Evolutionary conservation across 2,888 invertebrate genomes (phyloP).

Genomic region (Ophonus ardosiacus): DNA sequence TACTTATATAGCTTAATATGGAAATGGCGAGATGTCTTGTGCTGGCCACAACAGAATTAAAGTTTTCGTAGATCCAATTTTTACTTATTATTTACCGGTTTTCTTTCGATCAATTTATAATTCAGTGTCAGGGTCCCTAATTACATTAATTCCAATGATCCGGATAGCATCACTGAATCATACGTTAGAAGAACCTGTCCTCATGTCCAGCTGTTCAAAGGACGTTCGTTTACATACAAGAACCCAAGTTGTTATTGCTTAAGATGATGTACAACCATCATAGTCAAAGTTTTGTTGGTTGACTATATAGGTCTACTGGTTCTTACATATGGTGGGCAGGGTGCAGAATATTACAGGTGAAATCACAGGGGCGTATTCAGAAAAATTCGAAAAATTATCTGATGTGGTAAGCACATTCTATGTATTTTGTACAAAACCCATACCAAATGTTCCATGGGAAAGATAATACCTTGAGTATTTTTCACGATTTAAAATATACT

Average conservation of each 20-base stretch:
- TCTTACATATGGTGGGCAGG: constrained; percentile 51
- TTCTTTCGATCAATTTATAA: not conserved
- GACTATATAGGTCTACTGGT: constrained; percentile 29
- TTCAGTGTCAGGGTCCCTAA: not conserved
- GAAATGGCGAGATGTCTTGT: no score
- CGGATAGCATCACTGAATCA: constrained; percentile 40
- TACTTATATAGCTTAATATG: no score
- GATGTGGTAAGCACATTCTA: no score
- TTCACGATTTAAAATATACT: no score
- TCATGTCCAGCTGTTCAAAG: constrained; percentile 64
- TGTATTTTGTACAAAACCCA: no score
- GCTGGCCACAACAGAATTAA: no score
- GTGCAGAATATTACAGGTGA: constrained; percentile 47
- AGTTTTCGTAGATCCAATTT: no score
- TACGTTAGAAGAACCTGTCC: constrained; percentile 21
- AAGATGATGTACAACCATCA: not conserved
- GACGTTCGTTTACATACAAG: constrained; percentile 67
- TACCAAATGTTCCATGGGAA: no score
- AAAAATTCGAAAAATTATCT: not conserved
- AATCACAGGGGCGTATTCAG: constrained; percentile 13
- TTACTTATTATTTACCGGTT: constrained; percentile 35
- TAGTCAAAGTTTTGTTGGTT: not conserved
- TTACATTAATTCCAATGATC: not conserved
- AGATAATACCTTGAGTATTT: no score
- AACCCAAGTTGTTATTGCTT: constrained; percentile 9